phyloP scores from a whole-genome alignment of 2,888 invertebrate genomes.

The Tachystola acroxantha region DNA sequence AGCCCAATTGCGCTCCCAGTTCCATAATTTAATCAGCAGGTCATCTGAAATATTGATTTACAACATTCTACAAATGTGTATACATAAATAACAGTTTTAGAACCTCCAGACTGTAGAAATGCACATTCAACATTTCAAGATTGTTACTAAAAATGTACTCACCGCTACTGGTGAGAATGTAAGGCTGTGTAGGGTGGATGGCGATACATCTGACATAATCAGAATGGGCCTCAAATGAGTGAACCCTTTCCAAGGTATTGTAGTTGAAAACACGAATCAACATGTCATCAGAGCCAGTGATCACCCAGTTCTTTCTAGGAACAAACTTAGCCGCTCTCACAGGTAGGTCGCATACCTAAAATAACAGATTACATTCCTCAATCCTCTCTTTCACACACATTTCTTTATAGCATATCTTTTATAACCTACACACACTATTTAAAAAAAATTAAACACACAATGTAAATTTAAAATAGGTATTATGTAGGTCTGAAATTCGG shows the following conservation, averaged over 20 bases:
- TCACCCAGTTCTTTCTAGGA: slow-evolving; percentile 98
- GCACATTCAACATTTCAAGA: no score
- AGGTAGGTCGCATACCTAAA: slow-evolving; percentile 94
- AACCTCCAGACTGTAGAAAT: background rate
- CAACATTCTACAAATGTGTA: background rate
- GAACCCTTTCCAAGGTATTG: slow-evolving; percentile 97
- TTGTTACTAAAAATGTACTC: no score
- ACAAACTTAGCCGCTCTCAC: slow-evolving; percentile 98
- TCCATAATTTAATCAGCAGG: slow-evolving; percentile 99
- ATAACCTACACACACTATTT: no score
- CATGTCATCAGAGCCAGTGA: slow-evolving; percentile 98
- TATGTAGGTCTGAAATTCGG: no score
- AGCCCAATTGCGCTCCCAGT: slow-evolving; percentile 99
- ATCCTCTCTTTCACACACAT: no score
- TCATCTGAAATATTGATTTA: slow-evolving; percentile 84
- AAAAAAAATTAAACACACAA: no score
- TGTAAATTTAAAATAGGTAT: no score
- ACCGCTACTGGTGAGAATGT: slow-evolving; percentile 98
- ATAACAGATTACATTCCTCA: no score
- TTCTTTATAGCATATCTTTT: no score
- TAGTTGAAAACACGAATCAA: slow-evolving; percentile 98
- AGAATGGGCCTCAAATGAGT: slow-evolving; percentile 98
- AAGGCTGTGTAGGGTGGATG: slow-evolving; percentile 98
- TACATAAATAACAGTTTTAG: background rate
- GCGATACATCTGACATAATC: slow-evolving; percentile 98